Conservation (phyloP, 2,888 invertebrate species). For the Yponomeuta malinellus region DNA sequence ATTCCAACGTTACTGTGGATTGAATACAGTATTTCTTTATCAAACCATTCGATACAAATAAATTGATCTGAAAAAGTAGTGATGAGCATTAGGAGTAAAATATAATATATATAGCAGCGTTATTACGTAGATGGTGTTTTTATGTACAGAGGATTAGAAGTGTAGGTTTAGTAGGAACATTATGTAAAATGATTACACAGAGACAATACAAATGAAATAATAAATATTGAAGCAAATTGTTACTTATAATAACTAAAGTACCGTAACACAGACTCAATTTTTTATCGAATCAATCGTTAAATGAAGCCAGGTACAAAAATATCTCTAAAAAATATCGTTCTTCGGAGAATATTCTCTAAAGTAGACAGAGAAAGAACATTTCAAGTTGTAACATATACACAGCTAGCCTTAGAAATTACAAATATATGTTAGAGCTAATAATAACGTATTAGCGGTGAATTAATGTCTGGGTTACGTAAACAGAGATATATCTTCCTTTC, state of each 20-base stretch:
- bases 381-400: neutral
- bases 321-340: neutral
- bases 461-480: neutral
- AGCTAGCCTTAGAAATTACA: neutral
- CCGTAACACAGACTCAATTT: too few species aligned
- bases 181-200: neutral
- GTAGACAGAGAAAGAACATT: neutral
- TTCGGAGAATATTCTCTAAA: neutral
- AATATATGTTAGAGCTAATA: neutral
- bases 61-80: conserved; percentile 1
- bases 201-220: too few species aligned
- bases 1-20: conserved; percentile 23
- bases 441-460: neutral
- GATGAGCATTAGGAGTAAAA: neutral
- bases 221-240: neutral
- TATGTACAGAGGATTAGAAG: conserved; percentile 14
- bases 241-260: too few species aligned
- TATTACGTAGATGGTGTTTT: neutral
- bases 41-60: conserved; percentile 45
- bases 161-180: neutral
- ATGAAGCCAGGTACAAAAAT: neutral
- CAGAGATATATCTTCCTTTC: neutral
- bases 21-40: conserved; percentile 48
- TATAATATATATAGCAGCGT: neutral
- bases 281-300: neutral